Conservation (phyloP, 2,113 vertebrate genomes). For the Dunckerocampus dactyliophorus region DNA sequence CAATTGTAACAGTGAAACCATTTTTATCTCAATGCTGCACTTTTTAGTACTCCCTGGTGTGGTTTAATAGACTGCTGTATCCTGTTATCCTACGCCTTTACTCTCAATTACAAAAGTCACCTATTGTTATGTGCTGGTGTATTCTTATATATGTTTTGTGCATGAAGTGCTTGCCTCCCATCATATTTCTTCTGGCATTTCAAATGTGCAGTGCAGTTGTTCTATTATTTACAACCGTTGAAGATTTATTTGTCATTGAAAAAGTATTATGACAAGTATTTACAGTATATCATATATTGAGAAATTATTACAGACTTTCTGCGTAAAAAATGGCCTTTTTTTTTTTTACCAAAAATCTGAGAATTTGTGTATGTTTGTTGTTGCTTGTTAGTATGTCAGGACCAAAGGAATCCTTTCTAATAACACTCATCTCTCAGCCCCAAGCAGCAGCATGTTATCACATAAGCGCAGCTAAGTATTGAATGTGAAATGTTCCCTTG, state of each 20-base stretch:
- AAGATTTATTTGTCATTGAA: neutral
- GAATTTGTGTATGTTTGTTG: too few relatives aligned
- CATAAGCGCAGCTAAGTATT: constrained; percentile 5
- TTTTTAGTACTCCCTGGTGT: constrained; percentile 5
- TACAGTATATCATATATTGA: too few relatives aligned
- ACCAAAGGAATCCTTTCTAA: constrained; percentile 27
- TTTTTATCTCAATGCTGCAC: neutral
- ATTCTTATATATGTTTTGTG: neutral
- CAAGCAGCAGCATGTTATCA: constrained; percentile 16
- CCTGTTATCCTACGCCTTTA: constrained; percentile 5
- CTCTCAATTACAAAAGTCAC: constrained; percentile 6
- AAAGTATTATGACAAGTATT: too few relatives aligned
- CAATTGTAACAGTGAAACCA: neutral
- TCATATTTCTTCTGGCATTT: constrained; percentile 18
- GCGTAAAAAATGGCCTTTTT: too few relatives aligned
- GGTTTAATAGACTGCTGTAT: constrained; percentile 19
- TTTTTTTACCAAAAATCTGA: too few relatives aligned
- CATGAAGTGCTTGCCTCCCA: constrained; percentile 5
- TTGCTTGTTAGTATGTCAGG: constrained; percentile 19
- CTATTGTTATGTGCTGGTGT: neutral
- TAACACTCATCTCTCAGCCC: constrained; percentile 12
- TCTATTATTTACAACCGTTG: neutral
- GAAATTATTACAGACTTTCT: too few relatives aligned
- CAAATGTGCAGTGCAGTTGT: neutral
- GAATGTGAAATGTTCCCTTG: constrained; percentile 22